Evolutionary conservation across 2,113 vertebrate species (phyloP), one percentile per base, ranked within the genome.

Genomic region (Pseudopipra pipra): DNA sequence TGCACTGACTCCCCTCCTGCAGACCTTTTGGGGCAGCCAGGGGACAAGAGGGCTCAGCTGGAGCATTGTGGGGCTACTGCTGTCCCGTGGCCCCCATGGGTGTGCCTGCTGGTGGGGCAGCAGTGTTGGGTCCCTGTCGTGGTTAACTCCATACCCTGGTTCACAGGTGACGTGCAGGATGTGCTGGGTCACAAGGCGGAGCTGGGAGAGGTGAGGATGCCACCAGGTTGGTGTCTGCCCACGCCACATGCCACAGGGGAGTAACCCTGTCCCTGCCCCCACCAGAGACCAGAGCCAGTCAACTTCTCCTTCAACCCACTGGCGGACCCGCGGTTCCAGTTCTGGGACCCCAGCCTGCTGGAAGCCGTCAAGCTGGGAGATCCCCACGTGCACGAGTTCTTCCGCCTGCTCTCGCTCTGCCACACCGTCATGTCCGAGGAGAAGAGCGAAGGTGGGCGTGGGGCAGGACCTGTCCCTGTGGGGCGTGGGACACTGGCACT

Each of bases 391-490:
- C 99, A 99, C 0, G 98, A 99, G 95, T 99, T 99, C 96, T 99
- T 99, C 97, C 98, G 99, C 17, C 98, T 99, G 85, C 99, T 99
- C 28, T 98, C 99, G 0, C 98, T 99, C 51, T 99, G 99, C 93
- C 99, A 99, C 95, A 99, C 99, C 0, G 99, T 99, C 78, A 99
- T 99, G 99, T 99, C 99, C 0, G 99, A 99, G 94, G 99, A 99
- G 90, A 99, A 99, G 96, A 98, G 67, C 0, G 98, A 98, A 93
- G 99, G 99, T 99, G 90, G 94, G 98, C 0, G 0, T 30, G 22
- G 44, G 24, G 21, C 33, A 41, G 49, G 63, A 12, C 19, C n/a
- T 19, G 6, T 14, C 46, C 70, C 47, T 4, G 13, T 4, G 0
- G 2, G 11, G 31, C 31, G 8, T 0, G 2, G 10, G n/a, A 16